phyloP scores from a whole-genome alignment of 2,113 vertebrate genomes.

The Paradisaea rubra region DNA sequence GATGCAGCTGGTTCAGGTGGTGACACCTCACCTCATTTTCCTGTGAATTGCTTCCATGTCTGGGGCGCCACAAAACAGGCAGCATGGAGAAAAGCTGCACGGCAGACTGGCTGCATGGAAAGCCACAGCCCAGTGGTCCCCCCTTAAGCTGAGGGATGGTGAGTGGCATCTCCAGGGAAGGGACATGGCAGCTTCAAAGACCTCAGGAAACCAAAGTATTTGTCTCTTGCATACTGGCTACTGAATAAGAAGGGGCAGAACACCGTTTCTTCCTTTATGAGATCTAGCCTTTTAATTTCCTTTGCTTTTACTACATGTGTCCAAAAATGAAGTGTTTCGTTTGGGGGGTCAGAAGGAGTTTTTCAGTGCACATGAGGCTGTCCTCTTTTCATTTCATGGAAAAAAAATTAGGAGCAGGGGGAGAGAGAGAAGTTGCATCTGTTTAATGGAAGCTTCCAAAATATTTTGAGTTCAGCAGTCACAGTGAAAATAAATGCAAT shows the following conservation, averaged over 20 bases:
- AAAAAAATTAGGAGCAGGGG: accelerated
- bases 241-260: background rate
- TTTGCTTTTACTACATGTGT: background rate
- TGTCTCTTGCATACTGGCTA: background rate
- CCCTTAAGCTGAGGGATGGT: background rate
- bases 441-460: background rate
- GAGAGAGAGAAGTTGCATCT: background rate
- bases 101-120: background rate
- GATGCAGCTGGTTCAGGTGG: background rate
- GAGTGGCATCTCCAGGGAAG: background rate
- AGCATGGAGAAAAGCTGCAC: background rate
- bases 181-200: background rate
- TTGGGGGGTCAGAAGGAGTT: background rate
- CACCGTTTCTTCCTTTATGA: background rate
- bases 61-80: background rate
- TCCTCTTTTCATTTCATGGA: background rate
- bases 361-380: background rate
- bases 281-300: constrained; percentile 25
- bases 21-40: background rate
- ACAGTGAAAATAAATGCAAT: background rate
- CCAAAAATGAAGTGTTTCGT: constrained; percentile 29
- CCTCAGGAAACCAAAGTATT: background rate
- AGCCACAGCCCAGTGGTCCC: background rate
- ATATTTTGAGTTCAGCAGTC: background rate
- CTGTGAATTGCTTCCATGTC: accelerated